Conservation (phyloP, 2,113 vertebrate species). For the Ailuropoda melanoleuca region DNA sequence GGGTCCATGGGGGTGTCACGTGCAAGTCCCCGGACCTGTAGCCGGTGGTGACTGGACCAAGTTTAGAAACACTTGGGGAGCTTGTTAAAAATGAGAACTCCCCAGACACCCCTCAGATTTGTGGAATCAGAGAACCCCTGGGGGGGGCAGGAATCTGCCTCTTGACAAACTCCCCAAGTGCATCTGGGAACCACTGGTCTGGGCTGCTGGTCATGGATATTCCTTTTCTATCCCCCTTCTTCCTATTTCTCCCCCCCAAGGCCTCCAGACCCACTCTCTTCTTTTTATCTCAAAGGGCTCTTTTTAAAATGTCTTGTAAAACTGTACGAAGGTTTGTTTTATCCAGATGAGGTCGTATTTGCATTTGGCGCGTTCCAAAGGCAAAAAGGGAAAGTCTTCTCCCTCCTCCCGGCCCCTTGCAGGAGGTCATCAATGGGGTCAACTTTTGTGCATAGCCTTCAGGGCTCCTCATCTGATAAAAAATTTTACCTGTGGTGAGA, state of each 20-base stretch:
- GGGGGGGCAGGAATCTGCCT: background rate
- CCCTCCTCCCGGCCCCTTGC: background rate
- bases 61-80: background rate
- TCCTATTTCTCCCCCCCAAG: background rate
- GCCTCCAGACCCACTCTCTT: background rate
- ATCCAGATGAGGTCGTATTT: background rate
- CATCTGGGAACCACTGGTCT: background rate
- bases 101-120: background rate
- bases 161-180: no score
- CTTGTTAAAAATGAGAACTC: background rate
- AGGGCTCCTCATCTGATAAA: background rate
- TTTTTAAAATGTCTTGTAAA: background rate
- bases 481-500: background rate
- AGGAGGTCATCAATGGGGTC: background rate
- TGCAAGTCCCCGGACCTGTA: background rate
- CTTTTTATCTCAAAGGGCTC: background rate
- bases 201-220: background rate
- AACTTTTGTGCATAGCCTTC: background rate
- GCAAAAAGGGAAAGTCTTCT: background rate
- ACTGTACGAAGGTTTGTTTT: background rate
- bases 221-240: background rate
- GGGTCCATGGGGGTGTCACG: fast-evolving
- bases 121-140: background rate
- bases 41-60: background rate
- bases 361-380: background rate